These are phyloP conservation scores for Zaprionus kolodkinae DNA, from an alignment of 1,140 invertebrate species.

Conservation along the genomic window DNA sequence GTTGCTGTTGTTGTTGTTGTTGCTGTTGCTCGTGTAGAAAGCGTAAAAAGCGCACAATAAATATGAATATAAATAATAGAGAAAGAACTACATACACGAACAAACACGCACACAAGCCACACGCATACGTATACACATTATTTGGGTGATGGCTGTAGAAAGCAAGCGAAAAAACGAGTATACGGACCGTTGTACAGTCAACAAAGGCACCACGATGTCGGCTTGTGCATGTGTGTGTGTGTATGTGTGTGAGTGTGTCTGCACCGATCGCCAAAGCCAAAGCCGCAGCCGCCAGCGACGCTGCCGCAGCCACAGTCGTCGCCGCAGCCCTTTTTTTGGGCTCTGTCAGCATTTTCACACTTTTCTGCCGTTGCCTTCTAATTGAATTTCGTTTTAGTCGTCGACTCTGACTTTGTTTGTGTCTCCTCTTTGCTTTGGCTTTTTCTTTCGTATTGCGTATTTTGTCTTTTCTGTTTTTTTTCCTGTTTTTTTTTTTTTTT, in stretches of 20 bases:
- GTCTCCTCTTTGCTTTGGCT: conserved; percentile 42
- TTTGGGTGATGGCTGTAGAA: conserved; percentile 66
- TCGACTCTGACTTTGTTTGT: conserved; percentile 70
- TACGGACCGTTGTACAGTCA: conserved; percentile 77
- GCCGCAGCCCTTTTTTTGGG: conserved; percentile 35
- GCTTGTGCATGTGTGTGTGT: conserved; percentile 16
- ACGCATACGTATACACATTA: conserved; percentile 62
- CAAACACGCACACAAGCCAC: neutral
- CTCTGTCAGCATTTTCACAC: conserved; percentile 72
- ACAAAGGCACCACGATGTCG: conserved; percentile 36
- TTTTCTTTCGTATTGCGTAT: conserved; percentile 33
- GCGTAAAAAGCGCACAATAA: conserved; percentile 66
- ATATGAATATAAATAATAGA: conserved; percentile 40
- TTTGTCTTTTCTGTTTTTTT: conserved; percentile 1
- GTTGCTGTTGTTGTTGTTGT: neutral
- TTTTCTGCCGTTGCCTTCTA: conserved; percentile 76
- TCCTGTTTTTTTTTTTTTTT: conserved; percentile 21
- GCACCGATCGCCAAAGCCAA: conserved; percentile 44
- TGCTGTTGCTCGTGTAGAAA: conserved; percentile 67
- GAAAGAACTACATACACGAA: conserved; percentile 5
- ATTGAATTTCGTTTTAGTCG: conserved; percentile 72
- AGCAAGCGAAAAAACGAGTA: conserved; percentile 73
- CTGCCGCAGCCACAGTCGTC: conserved; percentile 17
- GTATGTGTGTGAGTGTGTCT: conserved; percentile 31
- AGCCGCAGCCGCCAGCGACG: conserved; percentile 30